Evolutionary conservation across 2,113 vertebrate species (phyloP).

Genomic region (Polypterus bichir): DNA sequence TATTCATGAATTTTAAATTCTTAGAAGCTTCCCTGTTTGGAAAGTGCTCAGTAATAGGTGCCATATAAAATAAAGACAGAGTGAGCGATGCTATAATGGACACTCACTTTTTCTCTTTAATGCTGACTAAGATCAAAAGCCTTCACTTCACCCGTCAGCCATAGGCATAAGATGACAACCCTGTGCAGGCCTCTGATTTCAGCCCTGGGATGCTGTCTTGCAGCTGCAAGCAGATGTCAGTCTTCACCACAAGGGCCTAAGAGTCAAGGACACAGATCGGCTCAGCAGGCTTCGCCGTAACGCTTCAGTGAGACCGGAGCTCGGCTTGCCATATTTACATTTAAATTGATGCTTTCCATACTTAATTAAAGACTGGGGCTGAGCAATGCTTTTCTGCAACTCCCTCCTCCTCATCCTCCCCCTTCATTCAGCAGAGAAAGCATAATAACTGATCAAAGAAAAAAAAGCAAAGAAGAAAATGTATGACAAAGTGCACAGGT

Average conservation of each 20-base stretch:
- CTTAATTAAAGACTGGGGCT: constrained; percentile 70
- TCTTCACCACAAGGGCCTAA: constrained; percentile 53
- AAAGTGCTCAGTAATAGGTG: too few relatives aligned
- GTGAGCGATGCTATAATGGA: too few relatives aligned
- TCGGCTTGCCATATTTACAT: constrained; percentile 67
- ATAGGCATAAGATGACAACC: too few relatives aligned
- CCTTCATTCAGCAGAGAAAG: background rate
- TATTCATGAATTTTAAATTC: too few relatives aligned
- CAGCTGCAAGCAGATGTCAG: constrained; percentile 68
- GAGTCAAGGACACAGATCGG: constrained; percentile 41
- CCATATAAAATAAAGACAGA: too few relatives aligned
- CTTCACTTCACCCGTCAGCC: too few relatives aligned
- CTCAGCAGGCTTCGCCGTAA: constrained; percentile 49
- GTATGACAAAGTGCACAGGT: too few relatives aligned
- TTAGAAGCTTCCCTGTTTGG: too few relatives aligned
- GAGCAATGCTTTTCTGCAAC: constrained; percentile 37
- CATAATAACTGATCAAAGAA: background rate
- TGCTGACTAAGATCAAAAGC: too few relatives aligned
- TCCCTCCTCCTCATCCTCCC: constrained; percentile 41
- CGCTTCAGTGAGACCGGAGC: constrained; percentile 51
- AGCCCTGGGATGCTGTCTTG: constrained; percentile 24
- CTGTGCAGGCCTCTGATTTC: background rate
- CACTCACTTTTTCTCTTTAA: too few relatives aligned
- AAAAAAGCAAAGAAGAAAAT: constrained; percentile 12
- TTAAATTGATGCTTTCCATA: constrained; percentile 76